Evolutionary conservation across 1,140 invertebrate genomes (phyloP).

Genomic region (Formica exsecta): DNA sequence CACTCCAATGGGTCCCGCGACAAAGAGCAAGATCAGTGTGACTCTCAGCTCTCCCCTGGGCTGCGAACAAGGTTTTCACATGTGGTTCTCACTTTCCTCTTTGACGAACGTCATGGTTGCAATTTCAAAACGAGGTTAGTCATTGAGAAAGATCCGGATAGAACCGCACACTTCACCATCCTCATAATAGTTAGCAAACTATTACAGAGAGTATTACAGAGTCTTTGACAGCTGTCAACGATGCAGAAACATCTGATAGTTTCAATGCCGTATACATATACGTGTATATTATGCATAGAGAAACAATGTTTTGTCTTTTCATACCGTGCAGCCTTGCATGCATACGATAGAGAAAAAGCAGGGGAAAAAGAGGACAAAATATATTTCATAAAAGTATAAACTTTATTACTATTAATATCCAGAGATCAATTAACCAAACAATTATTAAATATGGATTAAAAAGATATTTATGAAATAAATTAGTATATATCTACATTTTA

Average conservation of each 20-base stretch:
- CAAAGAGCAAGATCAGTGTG: slow-evolving; percentile 83
- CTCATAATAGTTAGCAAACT: slow-evolving; percentile 19
- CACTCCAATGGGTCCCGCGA: slow-evolving; percentile 78
- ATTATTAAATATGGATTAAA: background rate
- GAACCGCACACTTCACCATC: background rate
- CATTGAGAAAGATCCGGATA: slow-evolving; percentile 27
- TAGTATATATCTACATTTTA: background rate
- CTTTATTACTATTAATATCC: background rate
- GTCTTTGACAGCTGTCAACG: slow-evolving; percentile 28
- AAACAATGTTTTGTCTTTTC: background rate
- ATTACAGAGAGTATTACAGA: background rate
- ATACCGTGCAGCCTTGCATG: background rate
- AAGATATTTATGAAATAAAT: background rate
- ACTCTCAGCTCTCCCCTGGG: slow-evolving; percentile 80
- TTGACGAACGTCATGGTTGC: slow-evolving; percentile 59
- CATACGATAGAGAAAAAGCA: no score
- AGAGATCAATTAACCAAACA: background rate
- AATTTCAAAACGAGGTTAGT: slow-evolving; percentile 68
- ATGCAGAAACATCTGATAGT: background rate
- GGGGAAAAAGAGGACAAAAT: background rate
- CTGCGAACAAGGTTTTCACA: slow-evolving; percentile 71
- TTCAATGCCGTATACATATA: background rate
- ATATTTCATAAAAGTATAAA: background rate
- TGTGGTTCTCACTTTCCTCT: slow-evolving; percentile 75
- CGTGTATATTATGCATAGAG: background rate